phyloP scores from a whole-genome alignment of 2,888 invertebrate species.

The Smittia sp. region DNA sequence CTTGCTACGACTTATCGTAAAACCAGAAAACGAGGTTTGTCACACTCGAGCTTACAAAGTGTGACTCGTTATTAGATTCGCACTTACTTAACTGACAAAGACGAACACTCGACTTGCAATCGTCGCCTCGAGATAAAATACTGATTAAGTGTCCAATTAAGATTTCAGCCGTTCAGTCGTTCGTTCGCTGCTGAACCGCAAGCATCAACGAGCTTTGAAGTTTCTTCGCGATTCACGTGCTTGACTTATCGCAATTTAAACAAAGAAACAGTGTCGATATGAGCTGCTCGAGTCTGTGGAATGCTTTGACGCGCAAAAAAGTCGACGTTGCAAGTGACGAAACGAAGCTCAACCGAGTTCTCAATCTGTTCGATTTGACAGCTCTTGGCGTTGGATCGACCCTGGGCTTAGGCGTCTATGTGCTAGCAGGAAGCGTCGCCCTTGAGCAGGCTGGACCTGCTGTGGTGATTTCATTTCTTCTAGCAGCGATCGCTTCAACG shows the following conservation, averaged over 20 bases:
- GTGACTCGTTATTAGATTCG: too few relatives aligned
- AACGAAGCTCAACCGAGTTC: conserved; percentile 62
- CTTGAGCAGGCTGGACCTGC: conserved; percentile 86
- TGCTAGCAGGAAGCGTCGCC: conserved; percentile 86
- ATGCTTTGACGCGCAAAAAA: conserved; percentile 55
- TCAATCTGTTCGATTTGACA: conserved; percentile 80
- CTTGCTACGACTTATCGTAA: too few relatives aligned
- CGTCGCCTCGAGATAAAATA: too few relatives aligned
- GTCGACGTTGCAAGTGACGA: conserved; percentile 52
- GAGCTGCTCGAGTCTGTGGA: conserved; percentile 45
- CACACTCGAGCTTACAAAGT: too few relatives aligned
- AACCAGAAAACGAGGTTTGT: too few relatives aligned
- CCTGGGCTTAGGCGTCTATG: conserved; percentile 91
- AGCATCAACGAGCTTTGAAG: too few relatives aligned
- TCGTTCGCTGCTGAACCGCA: background rate
- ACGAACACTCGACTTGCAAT: too few relatives aligned
- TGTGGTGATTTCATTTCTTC: conserved; percentile 83
- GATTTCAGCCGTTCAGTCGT: background rate
- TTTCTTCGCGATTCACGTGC: too few relatives aligned
- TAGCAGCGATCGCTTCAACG: conserved; percentile 89
- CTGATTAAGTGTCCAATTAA: too few relatives aligned
- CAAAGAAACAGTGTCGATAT: background rate
- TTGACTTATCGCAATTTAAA: background rate
- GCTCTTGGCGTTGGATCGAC: conserved; percentile 84
- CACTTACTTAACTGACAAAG: too few relatives aligned